A percentile compares a stretch with the other conserved stretches of the same genome.
phyloP scores from a whole-genome alignment of 2,797 vertebrate species.

The Chaunax sp. region DNA sequence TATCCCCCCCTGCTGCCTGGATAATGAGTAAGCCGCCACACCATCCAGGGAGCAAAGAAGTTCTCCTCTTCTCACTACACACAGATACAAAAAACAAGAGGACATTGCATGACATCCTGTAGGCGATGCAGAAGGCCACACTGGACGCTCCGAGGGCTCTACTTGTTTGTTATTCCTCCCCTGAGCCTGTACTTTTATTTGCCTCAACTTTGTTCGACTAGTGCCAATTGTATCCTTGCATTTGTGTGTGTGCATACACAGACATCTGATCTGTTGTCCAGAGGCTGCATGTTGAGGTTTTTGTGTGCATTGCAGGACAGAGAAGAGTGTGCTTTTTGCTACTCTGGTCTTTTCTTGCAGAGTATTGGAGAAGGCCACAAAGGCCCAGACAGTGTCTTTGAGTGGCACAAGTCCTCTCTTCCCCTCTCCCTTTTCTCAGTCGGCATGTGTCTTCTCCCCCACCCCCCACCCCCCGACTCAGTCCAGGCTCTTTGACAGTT shows the following conservation, averaged over 20 bases:
- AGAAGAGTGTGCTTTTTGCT: constrained; percentile 21
- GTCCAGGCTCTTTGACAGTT: constrained; percentile 54
- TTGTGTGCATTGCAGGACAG: constrained; percentile 24
- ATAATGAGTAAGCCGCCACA: constrained; percentile 56
- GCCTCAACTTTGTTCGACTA: constrained; percentile 39
- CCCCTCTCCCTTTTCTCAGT: constrained; percentile 33
- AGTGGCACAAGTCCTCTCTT: constrained; percentile 46
- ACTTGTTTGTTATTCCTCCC: constrained; percentile 55
- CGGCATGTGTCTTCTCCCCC: constrained; percentile 3
- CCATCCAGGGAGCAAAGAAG: constrained; percentile 37
- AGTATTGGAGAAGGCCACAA: constrained; percentile 70
- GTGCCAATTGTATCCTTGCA: constrained; percentile 28
- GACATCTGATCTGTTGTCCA: constrained; percentile 26
- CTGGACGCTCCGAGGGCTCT: constrained; percentile 50
- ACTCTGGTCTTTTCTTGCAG: constrained; percentile 33
- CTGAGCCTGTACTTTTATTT: constrained; percentile 42
- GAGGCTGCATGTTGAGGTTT: constrained; percentile 19
- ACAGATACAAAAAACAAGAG: constrained; percentile 39
- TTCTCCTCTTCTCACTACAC: constrained; percentile 21
- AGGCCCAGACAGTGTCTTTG: constrained; percentile 53
- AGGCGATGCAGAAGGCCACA: constrained; percentile 39
- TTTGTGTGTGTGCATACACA: constrained; percentile 1
- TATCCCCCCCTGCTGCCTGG: constrained; percentile 33
- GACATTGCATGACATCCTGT: constrained; percentile 57
- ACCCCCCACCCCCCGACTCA: constrained; percentile 11